Evolutionary conservation across 2,113 vertebrate genomes (phyloP).

Genomic region (Myrmecobius fasciatus): DNA sequence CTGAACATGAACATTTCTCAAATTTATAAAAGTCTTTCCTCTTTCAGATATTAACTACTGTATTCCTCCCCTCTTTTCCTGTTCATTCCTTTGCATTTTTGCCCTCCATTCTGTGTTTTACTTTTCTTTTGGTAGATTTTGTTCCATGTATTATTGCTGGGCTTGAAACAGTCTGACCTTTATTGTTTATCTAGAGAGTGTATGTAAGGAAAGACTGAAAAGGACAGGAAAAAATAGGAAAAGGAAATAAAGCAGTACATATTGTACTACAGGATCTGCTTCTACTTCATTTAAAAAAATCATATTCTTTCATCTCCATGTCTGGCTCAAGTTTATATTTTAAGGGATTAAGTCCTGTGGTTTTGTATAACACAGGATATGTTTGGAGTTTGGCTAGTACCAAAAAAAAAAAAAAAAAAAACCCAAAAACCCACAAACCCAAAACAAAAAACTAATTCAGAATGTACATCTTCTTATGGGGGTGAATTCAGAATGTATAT

Average conservation of each 20-base stretch:
- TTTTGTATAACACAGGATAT: background rate
- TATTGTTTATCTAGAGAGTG: conserved; percentile 17
- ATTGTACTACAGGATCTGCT: background rate
- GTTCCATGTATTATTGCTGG: background rate
- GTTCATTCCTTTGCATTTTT: conserved; percentile 11
- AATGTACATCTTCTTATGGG: no score
- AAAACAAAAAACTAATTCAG: no score
- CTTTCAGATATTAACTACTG: conserved; percentile 18
- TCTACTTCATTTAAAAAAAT: background rate
- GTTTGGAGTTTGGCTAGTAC: background rate
- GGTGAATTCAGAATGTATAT: no score
- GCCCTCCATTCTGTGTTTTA: conserved; percentile 34
- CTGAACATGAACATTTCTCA: conserved; percentile 15
- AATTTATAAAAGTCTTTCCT: conserved; percentile 26
- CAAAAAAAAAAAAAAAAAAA: background rate
- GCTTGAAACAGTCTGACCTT: conserved; percentile 29
- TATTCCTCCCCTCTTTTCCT: conserved; percentile 11
- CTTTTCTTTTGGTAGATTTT: conserved; percentile 35
- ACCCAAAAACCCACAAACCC: no score
- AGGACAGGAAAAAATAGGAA: background rate
- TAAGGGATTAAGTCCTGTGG: background rate
- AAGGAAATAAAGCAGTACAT: background rate
- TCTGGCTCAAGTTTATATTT: background rate
- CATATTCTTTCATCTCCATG: background rate
- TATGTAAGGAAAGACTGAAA: background rate